Base-by-base conservation (phyloP, 1,140 invertebrate species). In the Stegodyphus mimosarum region DNA sequence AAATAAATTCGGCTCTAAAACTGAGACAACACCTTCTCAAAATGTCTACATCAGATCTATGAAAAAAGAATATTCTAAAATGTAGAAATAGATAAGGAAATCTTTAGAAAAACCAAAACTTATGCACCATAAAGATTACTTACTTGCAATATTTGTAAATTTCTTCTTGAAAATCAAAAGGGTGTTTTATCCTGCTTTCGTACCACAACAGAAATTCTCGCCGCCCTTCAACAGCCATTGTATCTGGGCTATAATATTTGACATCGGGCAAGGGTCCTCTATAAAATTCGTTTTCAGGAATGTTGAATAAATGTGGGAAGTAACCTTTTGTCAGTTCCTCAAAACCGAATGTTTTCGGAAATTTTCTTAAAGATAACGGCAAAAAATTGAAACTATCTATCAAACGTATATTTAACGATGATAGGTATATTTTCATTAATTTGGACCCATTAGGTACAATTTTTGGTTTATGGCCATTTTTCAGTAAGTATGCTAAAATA, bases 221-320 rank as follows among this genome's bases (percentile, higher is more conserved):
- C 48, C 60, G 18, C 4, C 10, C 50, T 6, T 6, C 6, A 13
- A 10, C n/a, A 17, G 15, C 18, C 67, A 55, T 80, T 5, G 17
- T 33, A 13, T n/a, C 15, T 48, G 77, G 52, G 7, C 13, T 33
- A 18, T 64, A 72, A 71, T 64, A 71, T 17, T n/a, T 0, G 5
- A 11, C 33, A 48, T 52, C 15, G 6, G 48, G 80, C 53, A 64
- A 3, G 53, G 10, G 11, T 2, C 49, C 77, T 33, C 69, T 17
- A 71, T 87, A 88, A 49, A 85, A 78, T 81, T 79, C 64, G 33
- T 87, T 79, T 55, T 69, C 6, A 15, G 11, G 7, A 13, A 5
- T 15, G 49, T 87, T 87, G 49, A 87, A 87, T 10, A 76, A 55
- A 71, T 87, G 86, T 7, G 87, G 79, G 51, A 87, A 87, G 79